Conservation (phyloP, 2,888 invertebrate genomes). For the Noctuana brunneofusca region DNA sequence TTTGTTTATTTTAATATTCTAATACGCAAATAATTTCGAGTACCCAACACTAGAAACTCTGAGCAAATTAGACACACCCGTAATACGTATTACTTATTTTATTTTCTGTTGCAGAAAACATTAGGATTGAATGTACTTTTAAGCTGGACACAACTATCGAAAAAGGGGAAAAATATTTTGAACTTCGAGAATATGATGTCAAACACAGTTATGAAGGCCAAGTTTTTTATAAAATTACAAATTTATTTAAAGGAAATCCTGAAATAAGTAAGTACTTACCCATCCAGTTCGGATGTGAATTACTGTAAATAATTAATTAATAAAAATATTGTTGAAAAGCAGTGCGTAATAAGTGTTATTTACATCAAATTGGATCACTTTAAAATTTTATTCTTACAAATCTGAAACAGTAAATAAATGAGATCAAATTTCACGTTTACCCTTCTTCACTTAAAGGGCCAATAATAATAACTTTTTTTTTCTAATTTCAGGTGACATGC, state of each 20-base stretch:
- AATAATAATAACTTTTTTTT: background rate
- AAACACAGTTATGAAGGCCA: slow-evolving; percentile 57
- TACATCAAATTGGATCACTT: no score
- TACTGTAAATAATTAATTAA: no score
- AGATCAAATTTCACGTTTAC: background rate
- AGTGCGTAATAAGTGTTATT: no score
- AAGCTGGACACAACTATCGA: slow-evolving; percentile 45
- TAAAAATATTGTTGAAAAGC: no score
- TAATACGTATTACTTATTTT: background rate
- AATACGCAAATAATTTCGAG: no score
- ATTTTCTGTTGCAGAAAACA: slow-evolving; percentile 49
- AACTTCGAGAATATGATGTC: slow-evolving; percentile 47
- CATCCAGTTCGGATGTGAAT: no score
- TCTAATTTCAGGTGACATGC: slow-evolving; percentile 52
- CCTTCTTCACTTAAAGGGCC: background rate
- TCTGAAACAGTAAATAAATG: no score
- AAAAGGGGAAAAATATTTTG: slow-evolving; percentile 51
- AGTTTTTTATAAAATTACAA: slow-evolving; percentile 58
- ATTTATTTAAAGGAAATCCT: slow-evolving; percentile 58
- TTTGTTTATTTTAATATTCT: no score
- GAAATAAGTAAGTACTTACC: slow-evolving; percentile 56
- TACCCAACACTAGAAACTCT: no score
- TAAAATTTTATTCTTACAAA: no score
- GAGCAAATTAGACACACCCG: no score
- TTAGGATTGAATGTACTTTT: slow-evolving; percentile 49